Evolutionary conservation across 2,113 vertebrate genomes (phyloP), one percentile per base, ranked within the genome.

Genomic region (Muscicapa adusta): DNA sequence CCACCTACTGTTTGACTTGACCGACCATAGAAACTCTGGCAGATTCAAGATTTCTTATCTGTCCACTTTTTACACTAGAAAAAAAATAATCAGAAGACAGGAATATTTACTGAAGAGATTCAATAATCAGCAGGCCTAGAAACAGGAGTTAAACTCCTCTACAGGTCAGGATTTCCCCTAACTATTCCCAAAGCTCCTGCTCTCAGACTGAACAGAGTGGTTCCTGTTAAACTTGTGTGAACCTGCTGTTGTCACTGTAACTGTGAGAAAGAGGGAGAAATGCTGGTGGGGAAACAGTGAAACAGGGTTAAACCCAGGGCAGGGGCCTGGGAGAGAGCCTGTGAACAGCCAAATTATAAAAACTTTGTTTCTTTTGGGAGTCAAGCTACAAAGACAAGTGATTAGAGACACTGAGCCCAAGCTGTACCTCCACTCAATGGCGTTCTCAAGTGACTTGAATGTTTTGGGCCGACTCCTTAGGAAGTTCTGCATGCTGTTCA

Each of bases 401-500:
- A 42, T 16, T 50, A 3, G 6, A 25, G 25, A 57, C 43, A 19
- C 48, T 0, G 23, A 79, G 47, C 57, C 36, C 67, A 8, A n/a
- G 5, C 7, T 3, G 93, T 97, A 99, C 99, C 99, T 99, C 99
- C 99, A 99, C 90, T 99, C 99, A 61, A 99, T 99, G 86, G 99
- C 99, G 67, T 99, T 99, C 97, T 99, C 99, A 88, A 99, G 96
- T 19, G 99, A 99, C 96, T 98, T 99, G 97, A 99, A 99, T 0
- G 99, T 99, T 98, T 99, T 99, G 89, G 99, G 99, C 74, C 99
- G 99, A 97, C 99, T 98, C 93, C 99, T 98, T 66, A 99, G 98
- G 97, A 99, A 99, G 97, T 99, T 99, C 98, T 99, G 99, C 99
- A 99, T 99, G 97, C 99, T 99, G 97, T 99, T 99, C 92, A 99